Percentiles rank a stretch among this genome's conserved stretches.
These are phyloP conservation scores for Heteropelma amictum DNA, from an alignment of 2,888 invertebrate species.

Conservation along the genomic window DNA sequence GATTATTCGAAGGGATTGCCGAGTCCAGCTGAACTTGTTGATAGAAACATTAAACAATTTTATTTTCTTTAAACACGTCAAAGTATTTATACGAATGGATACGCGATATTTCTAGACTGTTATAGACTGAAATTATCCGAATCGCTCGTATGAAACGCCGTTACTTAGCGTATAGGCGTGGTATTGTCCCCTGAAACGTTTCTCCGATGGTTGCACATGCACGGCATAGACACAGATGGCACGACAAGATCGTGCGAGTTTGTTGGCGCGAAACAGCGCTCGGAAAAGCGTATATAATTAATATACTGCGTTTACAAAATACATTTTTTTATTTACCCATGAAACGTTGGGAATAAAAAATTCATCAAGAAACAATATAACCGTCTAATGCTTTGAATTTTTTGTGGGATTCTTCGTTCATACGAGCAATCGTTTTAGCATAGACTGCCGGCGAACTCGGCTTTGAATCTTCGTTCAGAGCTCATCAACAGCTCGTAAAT, in stretches of 20 bases:
- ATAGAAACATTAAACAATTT: too few relatives aligned
- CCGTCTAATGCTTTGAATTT: too few relatives aligned
- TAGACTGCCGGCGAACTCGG: too few relatives aligned
- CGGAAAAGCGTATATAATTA: conserved; percentile 30
- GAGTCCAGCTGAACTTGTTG: too few relatives aligned
- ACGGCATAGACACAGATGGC: not conserved
- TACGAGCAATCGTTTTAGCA: too few relatives aligned
- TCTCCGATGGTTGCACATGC: conserved; percentile 19
- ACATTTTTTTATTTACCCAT: conserved; percentile 1
- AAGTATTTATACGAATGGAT: too few relatives aligned
- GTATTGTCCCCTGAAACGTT: conserved; percentile 40
- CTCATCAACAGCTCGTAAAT: too few relatives aligned
- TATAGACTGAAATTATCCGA: conserved; percentile 7
- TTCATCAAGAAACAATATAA: too few relatives aligned
- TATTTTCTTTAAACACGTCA: not conserved
- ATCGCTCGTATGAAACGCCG: conserved; percentile 24
- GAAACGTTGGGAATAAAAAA: too few relatives aligned
- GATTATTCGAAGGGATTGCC: too few relatives aligned
- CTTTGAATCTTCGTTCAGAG: too few relatives aligned
- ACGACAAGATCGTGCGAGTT: conserved; percentile 24
- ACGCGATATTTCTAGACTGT: not conserved
- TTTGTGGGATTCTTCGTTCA: too few relatives aligned
- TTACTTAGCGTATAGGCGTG: conserved; percentile 16
- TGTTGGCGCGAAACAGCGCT: conserved; percentile 49
- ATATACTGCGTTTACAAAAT: not conserved